Evolutionary conservation across 2,797 vertebrate species (phyloP), one percentile per base, ranked within the genome.

Genomic region (Botia kubotai): DNA sequence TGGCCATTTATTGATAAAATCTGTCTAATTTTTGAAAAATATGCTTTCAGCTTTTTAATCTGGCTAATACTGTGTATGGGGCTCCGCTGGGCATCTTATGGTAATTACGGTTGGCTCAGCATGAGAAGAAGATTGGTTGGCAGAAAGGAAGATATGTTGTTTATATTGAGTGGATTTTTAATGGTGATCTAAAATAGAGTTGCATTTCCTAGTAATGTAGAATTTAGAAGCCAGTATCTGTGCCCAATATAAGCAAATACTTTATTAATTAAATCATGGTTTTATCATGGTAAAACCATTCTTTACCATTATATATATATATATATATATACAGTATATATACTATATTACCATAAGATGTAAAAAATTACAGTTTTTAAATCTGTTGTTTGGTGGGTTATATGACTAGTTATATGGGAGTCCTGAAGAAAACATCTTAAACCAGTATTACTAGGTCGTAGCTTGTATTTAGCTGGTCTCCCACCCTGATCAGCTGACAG

Each of bases 1-100:
- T 43, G 33, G 36, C 21, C 6, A 6, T 68, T 77, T 72, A 50
- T 50, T 77, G 29, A 80, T 52, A 36, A 36, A 48, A 55, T 77
- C 21, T 36, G 53, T 68, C 53, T 79, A 63, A 75, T 77, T 78
- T 78, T 2, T 71, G 23, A 58, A 79, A 85, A 76, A 71, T 36
- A 68, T 72, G 65, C 57, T 75, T 46, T 72, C 17, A 5, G 29
- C 29, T 65, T 46, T 46, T 55, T 21, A 75, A 23, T 66, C 70
- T 72, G 69, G 72, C 60, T 82, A 80, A 72, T 74, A 77, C 65
- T 57, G 80, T 66, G 60, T 55, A 43, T 48, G 60, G 29, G 13
- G 52, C 76, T 43, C 46, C 17, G 23, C 48, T 50, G 53, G 63
- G 69, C 75, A 77, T 82, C 75, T 36, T 48, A 23, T 66, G n/a